Evolutionary conservation across 2,113 vertebrate genomes (phyloP), one percentile per base, ranked within the genome.

Genomic region (Cardinalis cardinalis): DNA sequence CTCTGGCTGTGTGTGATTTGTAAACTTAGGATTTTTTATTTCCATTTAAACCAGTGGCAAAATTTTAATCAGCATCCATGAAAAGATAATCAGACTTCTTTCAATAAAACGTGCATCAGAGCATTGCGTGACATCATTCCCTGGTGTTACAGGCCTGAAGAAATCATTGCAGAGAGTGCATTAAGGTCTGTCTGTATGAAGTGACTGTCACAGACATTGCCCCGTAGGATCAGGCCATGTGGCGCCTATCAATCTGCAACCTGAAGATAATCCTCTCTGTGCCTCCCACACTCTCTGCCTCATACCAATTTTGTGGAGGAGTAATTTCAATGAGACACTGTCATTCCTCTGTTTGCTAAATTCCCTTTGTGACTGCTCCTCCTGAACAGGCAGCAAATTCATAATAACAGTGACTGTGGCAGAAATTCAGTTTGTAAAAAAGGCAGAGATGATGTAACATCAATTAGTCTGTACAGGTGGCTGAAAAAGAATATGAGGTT

Each of bases 251-350:
- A 90, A 38, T 85, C 73, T 70, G 48, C 64, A 70, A 60, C 51
- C 52, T 14, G 7, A 81, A 87, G 76, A 87, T 78, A 80, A 59
- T 77, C 56, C 24, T 69, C 64, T 87, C 87, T 51, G 6, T 31
- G 48, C 76, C 68, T 94, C 82, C 83, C 83, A 95, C 94, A 11
- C 63, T 73, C 63, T 76, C 56, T 85, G 59, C 53, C 76, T 95
- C 75, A 41, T 58, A 72, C 63, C 46, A 71, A 23, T 93, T 91
- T 69, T 88, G 80, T 85, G 74, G 70, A 80, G 91, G 91, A 92
- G 83, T 48, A 77, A 85, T 92, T 93, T 89, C 81, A 69, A 43
- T 28, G 28, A 88, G 75, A 61, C 46, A 7, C 29, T 91, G 80
- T 80, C 76, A 91, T 43, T 46, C 51, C 48, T 84, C 61, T 79